Conservation (phyloP, 2,797 vertebrate genomes). For the Hippopotamyrus pictus region DNA sequence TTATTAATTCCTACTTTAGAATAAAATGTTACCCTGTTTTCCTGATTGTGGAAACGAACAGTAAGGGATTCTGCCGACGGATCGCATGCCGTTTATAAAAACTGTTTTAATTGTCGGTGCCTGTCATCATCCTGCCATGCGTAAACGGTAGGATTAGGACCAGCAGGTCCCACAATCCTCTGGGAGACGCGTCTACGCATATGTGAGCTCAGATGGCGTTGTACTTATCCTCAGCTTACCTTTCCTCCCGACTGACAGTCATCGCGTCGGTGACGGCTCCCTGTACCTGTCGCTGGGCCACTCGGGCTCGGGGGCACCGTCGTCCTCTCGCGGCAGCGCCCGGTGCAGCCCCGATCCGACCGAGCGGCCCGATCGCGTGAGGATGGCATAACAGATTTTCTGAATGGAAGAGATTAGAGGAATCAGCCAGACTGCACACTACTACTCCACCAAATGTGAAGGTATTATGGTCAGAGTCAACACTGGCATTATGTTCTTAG, state of each 20-base stretch:
- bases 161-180: neutral
- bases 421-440: neutral
- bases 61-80: neutral
- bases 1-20: neutral
- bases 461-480: conserved; percentile 4
- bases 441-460: neutral
- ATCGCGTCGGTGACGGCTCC: neutral
- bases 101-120: neutral
- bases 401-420: neutral
- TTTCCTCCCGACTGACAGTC: neutral
- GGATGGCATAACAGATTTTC: neutral
- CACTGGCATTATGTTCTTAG: conserved; percentile 3
- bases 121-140: neutral
- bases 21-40: neutral
- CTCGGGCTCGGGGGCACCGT: neutral
- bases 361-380: neutral
- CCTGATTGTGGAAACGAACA: neutral
- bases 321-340: neutral
- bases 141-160: neutral
- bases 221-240: neutral
- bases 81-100: neutral
- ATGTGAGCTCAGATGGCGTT: neutral
- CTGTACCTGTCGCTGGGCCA: neutral
- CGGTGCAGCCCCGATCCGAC: neutral
- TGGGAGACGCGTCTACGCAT: neutral